Base-by-base conservation (phyloP, 2,797 vertebrate genomes). In the Premnoplex brunnescens region DNA sequence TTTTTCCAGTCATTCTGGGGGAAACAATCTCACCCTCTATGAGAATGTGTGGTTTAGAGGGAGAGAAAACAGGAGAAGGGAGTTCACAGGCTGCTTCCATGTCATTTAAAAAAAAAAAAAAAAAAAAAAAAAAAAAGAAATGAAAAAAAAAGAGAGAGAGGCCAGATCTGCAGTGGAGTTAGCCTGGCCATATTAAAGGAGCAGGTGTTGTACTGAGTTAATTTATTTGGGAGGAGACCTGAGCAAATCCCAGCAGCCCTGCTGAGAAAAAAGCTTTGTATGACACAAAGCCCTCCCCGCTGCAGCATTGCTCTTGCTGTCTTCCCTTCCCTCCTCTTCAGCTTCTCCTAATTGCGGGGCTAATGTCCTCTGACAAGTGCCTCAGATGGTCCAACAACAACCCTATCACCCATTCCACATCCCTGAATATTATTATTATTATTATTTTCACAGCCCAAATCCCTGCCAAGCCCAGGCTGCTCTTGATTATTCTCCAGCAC, bases 171-270 rank as follows among this genome's bases (percentile, higher is more conserved):
- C 59, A 64, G 44, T 11, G 2, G 62, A 67, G 66, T 85, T 72
- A 62, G 59, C 72, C 26, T 30, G 78, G 68, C 46, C 66, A 37
- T 74, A 78, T 91, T 90, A 81, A 93, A 96, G 80, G 80, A 97
- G 93, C 89, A 85, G 86, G 89, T 91, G 95, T 71, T 86, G 55
- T 26, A 68, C 32, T 30, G 73, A 83, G 60, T 91, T 96, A 85
- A 93, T 95, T 96, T 95, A 81, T 91, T 94, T 44, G 46, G 60
- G 85, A 95, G 92, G 91, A 96, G 66, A 91, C 82, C 68, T 79
- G 76, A 85, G 91, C 85, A 94, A 94, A 96, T 96, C 95, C 94
- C 89, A 89, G 89, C 93, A 95, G 36, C 86, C 83, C 93, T 2
- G 6, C 91, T 69, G 67, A 89, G 71, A 72, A 81, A 69, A 94